A percentile compares a stretch with the other conserved stretches of the same genome.
Evolutionary conservation across 2,113 vertebrate species (phyloP).

Genomic region (Paramormyrops kingsleyae): DNA sequence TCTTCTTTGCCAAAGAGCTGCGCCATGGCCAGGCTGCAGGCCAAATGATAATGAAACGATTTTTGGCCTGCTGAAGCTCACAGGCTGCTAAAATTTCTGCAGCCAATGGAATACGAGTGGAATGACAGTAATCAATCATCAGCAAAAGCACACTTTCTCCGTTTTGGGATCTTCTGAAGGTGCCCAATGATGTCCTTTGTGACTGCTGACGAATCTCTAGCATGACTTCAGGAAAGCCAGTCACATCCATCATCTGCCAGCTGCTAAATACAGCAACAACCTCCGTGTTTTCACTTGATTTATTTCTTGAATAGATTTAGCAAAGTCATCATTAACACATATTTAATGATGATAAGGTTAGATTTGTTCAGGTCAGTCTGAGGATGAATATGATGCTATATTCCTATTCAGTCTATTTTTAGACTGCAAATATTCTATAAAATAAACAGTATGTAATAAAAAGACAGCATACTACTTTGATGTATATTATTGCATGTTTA

Average conservation of each 20-base stretch:
- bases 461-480: neutral
- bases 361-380: neutral
- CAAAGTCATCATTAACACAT: neutral
- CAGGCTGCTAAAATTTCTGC: neutral
- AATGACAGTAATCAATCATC: neutral
- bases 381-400: neutral
- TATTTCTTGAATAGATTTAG: neutral
- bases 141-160: neutral
- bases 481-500: neutral
- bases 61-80: neutral
- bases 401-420: neutral
- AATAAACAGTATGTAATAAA: neutral
- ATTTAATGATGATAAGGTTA: neutral
- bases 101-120: neutral
- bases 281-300: neutral
- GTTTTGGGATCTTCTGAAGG: neutral
- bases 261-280: neutral
- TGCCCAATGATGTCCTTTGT: neutral
- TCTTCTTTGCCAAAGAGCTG: neutral
- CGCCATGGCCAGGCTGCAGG: neutral
- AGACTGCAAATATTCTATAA: neutral
- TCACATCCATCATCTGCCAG: neutral
- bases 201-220: neutral
- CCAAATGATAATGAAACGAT: neutral
- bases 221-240: neutral